Percentiles rank a stretch among this genome's conserved stretches.
phyloP scores from a whole-genome alignment of 2,113 vertebrate species.

The Phylloscopus whistleri region DNA sequence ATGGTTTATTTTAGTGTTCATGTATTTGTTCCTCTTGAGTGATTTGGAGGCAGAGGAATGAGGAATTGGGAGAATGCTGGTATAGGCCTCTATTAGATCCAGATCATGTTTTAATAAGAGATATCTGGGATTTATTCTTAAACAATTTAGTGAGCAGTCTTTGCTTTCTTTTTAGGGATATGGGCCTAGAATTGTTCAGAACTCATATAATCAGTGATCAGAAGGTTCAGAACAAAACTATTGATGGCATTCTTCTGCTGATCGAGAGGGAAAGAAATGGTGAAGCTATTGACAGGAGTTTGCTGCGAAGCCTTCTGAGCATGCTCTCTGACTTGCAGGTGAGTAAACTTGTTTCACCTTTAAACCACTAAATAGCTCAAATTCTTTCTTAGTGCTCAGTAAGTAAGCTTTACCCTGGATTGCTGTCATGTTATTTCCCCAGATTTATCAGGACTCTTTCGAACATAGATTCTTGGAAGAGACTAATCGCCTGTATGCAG shows the following conservation, averaged over 20 bases:
- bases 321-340: slow-evolving; percentile 99
- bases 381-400: neutral
- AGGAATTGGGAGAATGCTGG: neutral
- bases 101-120: neutral
- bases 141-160: neutral
- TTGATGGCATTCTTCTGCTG: slow-evolving; percentile 94
- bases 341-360: neutral
- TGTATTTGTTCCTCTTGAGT: neutral
- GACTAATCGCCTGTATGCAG: slow-evolving; percentile 94
- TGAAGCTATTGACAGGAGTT: slow-evolving; percentile 93
- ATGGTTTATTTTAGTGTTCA: neutral
- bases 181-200: slow-evolving; percentile 97
- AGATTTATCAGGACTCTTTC: slow-evolving; percentile 99
- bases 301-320: slow-evolving; percentile 93
- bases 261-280: slow-evolving; percentile 94
- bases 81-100: neutral
- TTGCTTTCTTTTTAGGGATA: slow-evolving; percentile 84
- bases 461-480: slow-evolving; percentile 97
- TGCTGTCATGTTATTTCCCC: neutral
- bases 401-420: neutral
- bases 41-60: neutral
- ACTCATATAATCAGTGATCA: slow-evolving; percentile 98
- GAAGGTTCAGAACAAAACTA: slow-evolving; percentile 98
- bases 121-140: neutral
- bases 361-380: neutral